These are phyloP conservation scores for Exocentrus adspersus DNA, from an alignment of 2,888 invertebrate genomes.

Conservation along the genomic window DNA sequence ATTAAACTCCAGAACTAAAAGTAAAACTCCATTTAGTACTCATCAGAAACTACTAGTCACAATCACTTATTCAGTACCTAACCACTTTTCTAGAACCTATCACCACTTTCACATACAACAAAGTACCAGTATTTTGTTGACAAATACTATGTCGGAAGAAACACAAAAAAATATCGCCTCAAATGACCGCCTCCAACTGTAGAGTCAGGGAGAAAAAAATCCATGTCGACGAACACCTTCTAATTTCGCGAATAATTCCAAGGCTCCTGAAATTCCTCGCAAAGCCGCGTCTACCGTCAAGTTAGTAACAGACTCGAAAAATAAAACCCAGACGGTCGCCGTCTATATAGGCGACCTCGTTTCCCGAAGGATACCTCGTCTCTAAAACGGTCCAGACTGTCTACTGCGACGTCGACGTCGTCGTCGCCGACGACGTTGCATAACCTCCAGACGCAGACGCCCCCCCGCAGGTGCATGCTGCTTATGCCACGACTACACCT, in stretches of 20 bases:
- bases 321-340: slow-evolving; percentile 18
- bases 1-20: no score
- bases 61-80: no score
- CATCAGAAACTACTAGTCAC: no score
- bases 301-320: slow-evolving; percentile 2
- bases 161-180: no score
- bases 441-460: slow-evolving; percentile 2
- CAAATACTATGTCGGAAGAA: no score
- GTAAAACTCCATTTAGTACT: no score
- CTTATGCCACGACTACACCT: background rate
- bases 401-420: slow-evolving; percentile 9
- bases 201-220: background rate
- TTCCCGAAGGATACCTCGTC: slow-evolving; percentile 10
- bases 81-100: no score
- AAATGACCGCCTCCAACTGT: background rate
- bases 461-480: no score
- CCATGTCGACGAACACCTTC: background rate
- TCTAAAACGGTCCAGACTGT: slow-evolving; percentile 26
- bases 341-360: slow-evolving; percentile 19
- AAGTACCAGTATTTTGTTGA: no score
- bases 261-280: slow-evolving; percentile 19
- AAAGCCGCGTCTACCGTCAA: slow-evolving; percentile 11
- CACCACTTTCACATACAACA: no score
- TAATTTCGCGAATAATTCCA: background rate
- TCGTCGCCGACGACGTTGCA: slow-evolving; percentile 7